Evolutionary conservation across 2,797 vertebrate species (phyloP).

Genomic region (Falco berigora): DNA sequence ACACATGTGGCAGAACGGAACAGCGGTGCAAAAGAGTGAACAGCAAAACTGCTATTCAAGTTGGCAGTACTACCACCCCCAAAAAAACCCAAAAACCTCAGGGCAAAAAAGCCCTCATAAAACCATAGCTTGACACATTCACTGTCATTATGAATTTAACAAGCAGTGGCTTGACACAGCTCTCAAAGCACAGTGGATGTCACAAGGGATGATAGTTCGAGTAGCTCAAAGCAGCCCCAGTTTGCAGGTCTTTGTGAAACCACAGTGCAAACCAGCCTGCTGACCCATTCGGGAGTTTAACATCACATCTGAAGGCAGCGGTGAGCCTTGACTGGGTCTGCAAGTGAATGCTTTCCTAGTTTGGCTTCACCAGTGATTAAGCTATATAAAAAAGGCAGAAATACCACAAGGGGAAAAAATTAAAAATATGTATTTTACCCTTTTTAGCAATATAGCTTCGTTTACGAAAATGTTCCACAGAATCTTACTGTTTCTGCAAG

Average conservation of each 20-base stretch:
- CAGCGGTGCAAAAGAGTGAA: accelerated
- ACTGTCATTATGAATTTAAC: not conserved
- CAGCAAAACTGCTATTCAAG: no score
- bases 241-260: not conserved
- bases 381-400: not conserved
- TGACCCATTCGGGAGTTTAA: not conserved
- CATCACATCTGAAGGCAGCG: not conserved
- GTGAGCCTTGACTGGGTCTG: not conserved
- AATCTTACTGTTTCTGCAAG: not conserved
- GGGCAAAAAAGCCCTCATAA: not conserved
- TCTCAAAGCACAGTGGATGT: not conserved
- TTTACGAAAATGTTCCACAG: not conserved
- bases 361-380: not conserved
- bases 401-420: not conserved
- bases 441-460: not conserved
- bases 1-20: not conserved
- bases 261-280: not conserved
- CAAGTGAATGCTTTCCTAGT: not conserved
- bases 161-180: not conserved
- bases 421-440: no score
- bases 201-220: not conserved
- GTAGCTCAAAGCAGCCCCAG: not conserved
- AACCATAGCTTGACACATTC: not conserved
- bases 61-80: not conserved
- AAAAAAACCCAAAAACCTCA: not conserved